Evolutionary conservation across 2,888 invertebrate genomes (phyloP), one percentile per base, ranked within the genome.

Genomic region (Orgyia antiqua): DNA sequence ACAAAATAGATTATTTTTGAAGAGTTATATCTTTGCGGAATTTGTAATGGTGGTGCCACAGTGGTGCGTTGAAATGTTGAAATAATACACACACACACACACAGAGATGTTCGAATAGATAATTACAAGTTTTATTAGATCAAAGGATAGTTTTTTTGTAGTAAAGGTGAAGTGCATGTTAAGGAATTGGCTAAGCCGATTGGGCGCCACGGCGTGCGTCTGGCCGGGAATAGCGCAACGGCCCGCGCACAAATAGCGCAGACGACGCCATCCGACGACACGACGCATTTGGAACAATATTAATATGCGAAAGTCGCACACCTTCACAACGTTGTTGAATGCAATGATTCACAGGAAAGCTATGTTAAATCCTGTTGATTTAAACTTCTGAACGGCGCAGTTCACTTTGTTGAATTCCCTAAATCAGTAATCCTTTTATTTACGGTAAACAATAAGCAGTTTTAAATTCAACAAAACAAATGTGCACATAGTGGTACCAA

Each of bases 161-260:
- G n/a, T 52, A 58, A 58, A 66, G 68, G 68, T 70, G 67, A 70
- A 68, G 66, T 65, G 65, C 61, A 52, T 62, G 51, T 55, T 54
- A 47, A 51, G 58, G 47, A 49, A 57, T 62, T 53, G 44, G 67
- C 51, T 55, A 58, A 43, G 57, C 50, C 43, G 47, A 38, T 51
- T 46, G 51, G 65, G 51, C 68, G 60, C 52, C 58, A 58, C 40
- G 46, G 50, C 51, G 53, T 54, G 47, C 64, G 71, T 69, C 68
- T 66, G 68, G 63, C 50, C 66, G 36, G 51, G 59, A 68, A 70
- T 73, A 71, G 64, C 46, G 39, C 51, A 52, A 35, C 49, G 52
- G 34, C 36, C 50, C 39, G 47, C 38, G 46, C 65, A 33, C 52
- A 73, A 74, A 75, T 75, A 76, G 60, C 71, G 60, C 65, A 76